Base-by-base conservation (phyloP, 2,888 invertebrate species). In the Erynnis tages region DNA sequence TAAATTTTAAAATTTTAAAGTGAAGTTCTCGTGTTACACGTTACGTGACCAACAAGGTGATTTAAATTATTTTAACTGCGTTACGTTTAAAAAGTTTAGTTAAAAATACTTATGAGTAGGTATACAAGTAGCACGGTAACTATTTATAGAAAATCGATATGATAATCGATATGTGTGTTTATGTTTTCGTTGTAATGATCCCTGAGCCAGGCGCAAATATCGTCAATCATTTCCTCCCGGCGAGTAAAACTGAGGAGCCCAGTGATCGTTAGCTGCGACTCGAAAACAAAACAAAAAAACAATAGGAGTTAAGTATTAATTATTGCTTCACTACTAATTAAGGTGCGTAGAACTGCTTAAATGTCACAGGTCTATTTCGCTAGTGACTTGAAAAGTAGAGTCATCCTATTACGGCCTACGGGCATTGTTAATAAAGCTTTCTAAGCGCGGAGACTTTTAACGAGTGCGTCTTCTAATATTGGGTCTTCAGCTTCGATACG, bases 361-460 rank as follows among this genome's bases (percentile, higher is more conserved):
- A 38, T 38, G 14, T 32, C 14, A 32, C 13, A 32, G 32, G 13
- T 46, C 46, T 19, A 37, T 46, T 46, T 46, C 35, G 37, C 11
- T 46, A 11, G 46, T 27, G 27, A 17, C 17, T 37, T 29, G 38
- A 47, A 38, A 29, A 27, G 37, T 47, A 38, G 19, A 47, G 47
- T 47, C 47, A 47, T 47, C 38, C 38, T 38, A 38, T 48, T 40
- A 40, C 38, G 38, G 14, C 10, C 16, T 21, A n/a, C n/a, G n/a
- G n/a, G n/a, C 38, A 40, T 48, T 40, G 48, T 38, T 48, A 48
- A 40, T 48, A 48, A 17, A 30, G 13, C 40, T 38, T 30, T 38
- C 30, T 4, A 13, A 40, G 47, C 14, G 14, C 38, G 38, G 21
- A 21, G 30, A 40, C 48, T 40, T 47, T 47, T 37, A 46, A 47